These are phyloP conservation scores for Sus scrofa DNA, from an alignment of 2,113 vertebrate species.

Conservation along the genomic window DNA sequence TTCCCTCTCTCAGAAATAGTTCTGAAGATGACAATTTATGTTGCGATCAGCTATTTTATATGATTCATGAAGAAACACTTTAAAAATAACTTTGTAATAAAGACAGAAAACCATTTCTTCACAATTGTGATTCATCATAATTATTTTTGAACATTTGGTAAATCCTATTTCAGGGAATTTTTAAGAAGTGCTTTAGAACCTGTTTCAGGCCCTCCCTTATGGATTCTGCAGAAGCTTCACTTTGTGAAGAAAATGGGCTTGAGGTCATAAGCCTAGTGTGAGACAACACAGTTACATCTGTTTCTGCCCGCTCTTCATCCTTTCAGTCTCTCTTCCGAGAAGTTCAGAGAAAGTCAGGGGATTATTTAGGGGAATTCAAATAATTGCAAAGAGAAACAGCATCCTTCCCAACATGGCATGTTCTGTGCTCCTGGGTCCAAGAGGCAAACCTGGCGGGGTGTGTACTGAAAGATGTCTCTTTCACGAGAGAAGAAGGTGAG, in stretches of 20 bases:
- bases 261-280: not conserved
- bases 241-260: conserved; percentile 49
- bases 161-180: conserved; percentile 75
- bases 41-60: conserved; percentile 83
- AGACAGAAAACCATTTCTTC: conserved; percentile 80
- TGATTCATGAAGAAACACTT: conserved; percentile 88
- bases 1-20: conserved; percentile 68
- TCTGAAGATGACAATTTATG: conserved; percentile 77
- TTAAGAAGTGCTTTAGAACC: conserved; percentile 70
- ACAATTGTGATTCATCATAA: conserved; percentile 80
- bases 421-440: not conserved
- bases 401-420: not conserved
- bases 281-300: not conserved
- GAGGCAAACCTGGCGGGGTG: not conserved
- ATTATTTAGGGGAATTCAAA: conserved; percentile 45
- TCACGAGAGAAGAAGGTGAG: not conserved
- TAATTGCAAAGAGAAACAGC: conserved; percentile 49
- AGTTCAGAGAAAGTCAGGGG: conserved; percentile 24
- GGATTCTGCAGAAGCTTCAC: conserved; percentile 52
- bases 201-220: conserved; percentile 29
- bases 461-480: not conserved
- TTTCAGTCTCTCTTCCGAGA: conserved; percentile 39
- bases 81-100: conserved; percentile 85
- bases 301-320: not conserved
- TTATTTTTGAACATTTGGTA: conserved; percentile 83